Conservation (phyloP, 2,113 vertebrate species). For the Xyliphius kryptos region DNA sequence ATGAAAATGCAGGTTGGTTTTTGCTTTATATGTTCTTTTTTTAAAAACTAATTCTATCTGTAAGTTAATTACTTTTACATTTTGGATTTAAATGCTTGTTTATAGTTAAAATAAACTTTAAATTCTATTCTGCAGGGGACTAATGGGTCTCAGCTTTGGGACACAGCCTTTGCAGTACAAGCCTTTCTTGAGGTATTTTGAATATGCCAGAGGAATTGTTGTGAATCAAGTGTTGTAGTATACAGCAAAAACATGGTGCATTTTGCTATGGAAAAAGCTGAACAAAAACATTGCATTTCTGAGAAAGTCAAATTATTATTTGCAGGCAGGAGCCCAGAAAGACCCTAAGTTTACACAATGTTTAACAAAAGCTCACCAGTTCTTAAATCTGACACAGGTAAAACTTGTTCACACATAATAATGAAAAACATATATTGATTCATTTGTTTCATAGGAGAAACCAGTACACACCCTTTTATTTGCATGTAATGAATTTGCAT, state of each 20-base stretch:
- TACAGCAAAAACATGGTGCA: not conserved
- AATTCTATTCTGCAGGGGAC: slow-evolving; percentile 70
- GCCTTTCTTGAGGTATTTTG: slow-evolving; percentile 82
- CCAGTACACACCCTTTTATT: too few species aligned
- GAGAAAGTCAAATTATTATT: not conserved
- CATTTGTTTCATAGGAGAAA: too few species aligned
- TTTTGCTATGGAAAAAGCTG: too few species aligned
- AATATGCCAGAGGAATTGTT: not conserved
- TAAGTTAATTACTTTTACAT: not conserved
- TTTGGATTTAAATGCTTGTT: not conserved
- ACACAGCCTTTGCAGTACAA: slow-evolving; percentile 87
- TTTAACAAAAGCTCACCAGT: slow-evolving; percentile 70
- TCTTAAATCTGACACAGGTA: slow-evolving; percentile 80
- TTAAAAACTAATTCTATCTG: not conserved
- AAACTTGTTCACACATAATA: slow-evolving; percentile 13
- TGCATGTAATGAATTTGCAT: too few species aligned
- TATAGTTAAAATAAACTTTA: not conserved
- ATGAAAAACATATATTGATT: too few species aligned
- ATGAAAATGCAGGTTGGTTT: slow-evolving; percentile 95
- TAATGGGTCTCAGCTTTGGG: slow-evolving; percentile 95
- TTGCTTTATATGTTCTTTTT: not conserved
- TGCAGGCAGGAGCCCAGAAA: slow-evolving; percentile 79
- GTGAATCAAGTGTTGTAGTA: not conserved
- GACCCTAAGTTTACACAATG: slow-evolving; percentile 64
- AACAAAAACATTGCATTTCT: too few species aligned